Evolutionary conservation across 2,113 vertebrate species (phyloP).

Genomic region (Microtus pennsylvanicus): DNA sequence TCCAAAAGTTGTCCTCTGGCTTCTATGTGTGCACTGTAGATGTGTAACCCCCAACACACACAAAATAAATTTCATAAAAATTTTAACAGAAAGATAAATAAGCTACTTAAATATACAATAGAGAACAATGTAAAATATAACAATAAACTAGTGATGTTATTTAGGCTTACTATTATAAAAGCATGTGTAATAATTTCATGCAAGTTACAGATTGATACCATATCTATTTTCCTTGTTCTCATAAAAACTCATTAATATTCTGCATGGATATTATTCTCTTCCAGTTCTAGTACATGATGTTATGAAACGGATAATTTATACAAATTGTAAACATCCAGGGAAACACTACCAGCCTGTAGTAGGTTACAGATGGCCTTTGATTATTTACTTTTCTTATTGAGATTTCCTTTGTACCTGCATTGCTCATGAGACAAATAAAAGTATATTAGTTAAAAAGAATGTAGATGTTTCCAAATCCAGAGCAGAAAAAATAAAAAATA

Average conservation of each 20-base stretch:
- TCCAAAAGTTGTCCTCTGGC: background rate
- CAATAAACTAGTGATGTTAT: conserved; percentile 5
- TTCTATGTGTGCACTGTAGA: background rate
- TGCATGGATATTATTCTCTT: conserved; percentile 41
- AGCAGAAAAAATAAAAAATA: background rate
- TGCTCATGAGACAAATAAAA: background rate
- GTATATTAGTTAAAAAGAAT: background rate
- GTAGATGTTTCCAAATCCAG: conserved; percentile 17
- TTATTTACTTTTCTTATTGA: background rate
- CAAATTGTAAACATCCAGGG: background rate
- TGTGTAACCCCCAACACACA: background rate
- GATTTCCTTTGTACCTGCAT: background rate
- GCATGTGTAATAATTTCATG: background rate
- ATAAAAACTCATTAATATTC: conserved; percentile 23
- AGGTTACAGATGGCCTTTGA: conserved; percentile 21
- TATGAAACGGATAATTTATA: conserved; percentile 13
- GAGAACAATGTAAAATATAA: conserved; percentile 11
- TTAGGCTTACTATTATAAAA: conserved; percentile 1
- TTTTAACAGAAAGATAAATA: background rate
- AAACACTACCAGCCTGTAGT: background rate
- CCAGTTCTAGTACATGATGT: background rate
- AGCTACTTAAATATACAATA: background rate
- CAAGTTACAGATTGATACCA: conserved; percentile 27
- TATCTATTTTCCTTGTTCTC: conserved; percentile 7
- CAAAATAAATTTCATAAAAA: background rate